Evolutionary conservation across 2,797 vertebrate genomes (phyloP).

Genomic region (Girardinus metallicus): DNA sequence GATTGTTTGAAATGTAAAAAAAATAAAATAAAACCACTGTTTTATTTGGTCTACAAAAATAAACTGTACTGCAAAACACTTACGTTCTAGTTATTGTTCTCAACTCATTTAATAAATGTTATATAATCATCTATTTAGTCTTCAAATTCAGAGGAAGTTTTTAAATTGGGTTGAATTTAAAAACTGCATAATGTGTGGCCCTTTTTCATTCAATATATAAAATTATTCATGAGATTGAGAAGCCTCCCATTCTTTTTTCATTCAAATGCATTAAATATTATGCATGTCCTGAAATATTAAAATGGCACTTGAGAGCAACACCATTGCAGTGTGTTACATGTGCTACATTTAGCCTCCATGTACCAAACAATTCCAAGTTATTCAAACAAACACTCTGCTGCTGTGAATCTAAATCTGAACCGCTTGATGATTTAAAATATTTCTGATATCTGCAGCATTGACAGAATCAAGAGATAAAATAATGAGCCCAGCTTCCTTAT

Average conservation of each 20-base stretch:
- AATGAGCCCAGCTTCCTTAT: not conserved
- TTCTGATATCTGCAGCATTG: not conserved
- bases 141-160: not conserved
- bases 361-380: not conserved
- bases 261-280: not conserved
- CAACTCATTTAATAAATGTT: no score
- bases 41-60: not conserved
- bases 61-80: not conserved
- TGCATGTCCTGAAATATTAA: conserved; percentile 7
- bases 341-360: not conserved
- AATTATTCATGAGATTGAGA: not conserved
- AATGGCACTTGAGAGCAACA: not conserved
- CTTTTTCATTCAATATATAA: not conserved
- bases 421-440: not conserved
- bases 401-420: not conserved
- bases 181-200: not conserved
- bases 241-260: not conserved
- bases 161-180: not conserved
- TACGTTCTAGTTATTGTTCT: not conserved
- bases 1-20: not conserved
- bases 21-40: not conserved
- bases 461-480: not conserved
- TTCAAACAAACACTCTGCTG: not conserved
- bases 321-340: not conserved
- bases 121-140: not conserved